Percentiles rank a stretch among this genome's conserved stretches.
phyloP scores from a whole-genome alignment of 2,113 vertebrate genomes.

The Eretmochelys imbricata region DNA sequence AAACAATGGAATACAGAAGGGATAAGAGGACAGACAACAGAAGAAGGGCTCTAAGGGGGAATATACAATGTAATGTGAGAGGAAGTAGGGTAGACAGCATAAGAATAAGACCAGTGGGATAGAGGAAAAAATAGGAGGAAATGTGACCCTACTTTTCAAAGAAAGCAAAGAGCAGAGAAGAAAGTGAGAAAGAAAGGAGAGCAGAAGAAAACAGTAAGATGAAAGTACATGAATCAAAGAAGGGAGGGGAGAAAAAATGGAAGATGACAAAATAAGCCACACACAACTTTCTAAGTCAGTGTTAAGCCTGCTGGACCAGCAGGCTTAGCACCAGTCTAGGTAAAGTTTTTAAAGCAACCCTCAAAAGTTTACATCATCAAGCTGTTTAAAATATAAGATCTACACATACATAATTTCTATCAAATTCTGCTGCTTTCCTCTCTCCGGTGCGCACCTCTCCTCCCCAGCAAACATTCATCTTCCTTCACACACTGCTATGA shows the following conservation, averaged over 20 bases:
- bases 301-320: not conserved
- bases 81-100: rapidly evolving
- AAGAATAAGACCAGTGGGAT: not conserved
- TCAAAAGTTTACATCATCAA: not conserved
- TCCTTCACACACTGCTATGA: not conserved
- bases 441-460: not conserved
- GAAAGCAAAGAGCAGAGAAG: not conserved
- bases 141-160: not conserved
- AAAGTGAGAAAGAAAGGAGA: not conserved
- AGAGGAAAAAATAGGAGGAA: not conserved
- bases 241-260: not conserved
- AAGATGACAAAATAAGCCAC: not conserved
- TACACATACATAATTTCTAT: not conserved
- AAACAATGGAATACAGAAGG: not conserved
- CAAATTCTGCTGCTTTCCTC: not conserved
- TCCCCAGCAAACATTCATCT: not conserved
- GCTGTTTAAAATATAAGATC: not conserved
- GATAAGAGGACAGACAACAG: not conserved
- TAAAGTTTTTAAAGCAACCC: not conserved
- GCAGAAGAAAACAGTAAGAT: not conserved
- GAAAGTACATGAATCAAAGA: not conserved
- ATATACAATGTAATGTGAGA: rapidly evolving
- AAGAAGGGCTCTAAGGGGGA: not conserved
- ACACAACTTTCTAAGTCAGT: not conserved
- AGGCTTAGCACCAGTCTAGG: too few species aligned